Conservation (phyloP, 2,888 invertebrate genomes). For the Aspidiotus rigidus region DNA sequence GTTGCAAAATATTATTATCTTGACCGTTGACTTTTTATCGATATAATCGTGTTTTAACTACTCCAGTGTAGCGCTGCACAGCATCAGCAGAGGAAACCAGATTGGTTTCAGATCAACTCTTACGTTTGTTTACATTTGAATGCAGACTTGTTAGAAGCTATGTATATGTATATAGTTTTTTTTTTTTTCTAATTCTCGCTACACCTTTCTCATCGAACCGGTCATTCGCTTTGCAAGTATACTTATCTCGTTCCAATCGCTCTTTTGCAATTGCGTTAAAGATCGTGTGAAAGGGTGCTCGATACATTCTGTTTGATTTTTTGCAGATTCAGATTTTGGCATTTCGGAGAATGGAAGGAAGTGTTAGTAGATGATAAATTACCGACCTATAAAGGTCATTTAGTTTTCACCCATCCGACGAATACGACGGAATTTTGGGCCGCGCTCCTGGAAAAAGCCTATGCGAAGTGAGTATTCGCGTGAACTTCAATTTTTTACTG, state of each 20-base stretch:
- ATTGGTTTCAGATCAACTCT: conserved; percentile 7
- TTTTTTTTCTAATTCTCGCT: conserved; percentile 7
- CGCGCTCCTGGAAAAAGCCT: conserved; percentile 68
- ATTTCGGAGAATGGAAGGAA: conserved; percentile 68
- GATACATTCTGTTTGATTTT: conserved; percentile 2
- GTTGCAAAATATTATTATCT: conserved; percentile 25
- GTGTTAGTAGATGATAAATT: conserved; percentile 65
- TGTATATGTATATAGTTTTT: conserved; percentile 1
- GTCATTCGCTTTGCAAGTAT: conserved; percentile 1
- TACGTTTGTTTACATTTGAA: conserved; percentile 32
- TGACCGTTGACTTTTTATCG: conserved; percentile 31
- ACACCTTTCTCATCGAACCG: conserved; percentile 5
- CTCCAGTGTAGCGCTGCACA: conserved; percentile 8
- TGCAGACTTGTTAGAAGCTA: conserved; percentile 25
- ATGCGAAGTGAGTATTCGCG: conserved; percentile 57
- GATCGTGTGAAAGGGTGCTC: background rate
- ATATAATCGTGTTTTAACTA: conserved; percentile 27
- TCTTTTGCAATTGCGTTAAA: background rate
- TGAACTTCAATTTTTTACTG: too few relatives aligned
- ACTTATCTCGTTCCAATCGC: background rate
- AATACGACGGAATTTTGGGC: conserved; percentile 65
- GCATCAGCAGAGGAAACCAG: conserved; percentile 12
- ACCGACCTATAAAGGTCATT: conserved; percentile 57
- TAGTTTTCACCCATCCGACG: conserved; percentile 54
- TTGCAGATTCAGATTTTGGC: conserved; percentile 66